Evolutionary conservation across 2,113 vertebrate genomes (phyloP), one percentile per base, ranked within the genome.

Genomic region (Ammodytes dubius): DNA sequence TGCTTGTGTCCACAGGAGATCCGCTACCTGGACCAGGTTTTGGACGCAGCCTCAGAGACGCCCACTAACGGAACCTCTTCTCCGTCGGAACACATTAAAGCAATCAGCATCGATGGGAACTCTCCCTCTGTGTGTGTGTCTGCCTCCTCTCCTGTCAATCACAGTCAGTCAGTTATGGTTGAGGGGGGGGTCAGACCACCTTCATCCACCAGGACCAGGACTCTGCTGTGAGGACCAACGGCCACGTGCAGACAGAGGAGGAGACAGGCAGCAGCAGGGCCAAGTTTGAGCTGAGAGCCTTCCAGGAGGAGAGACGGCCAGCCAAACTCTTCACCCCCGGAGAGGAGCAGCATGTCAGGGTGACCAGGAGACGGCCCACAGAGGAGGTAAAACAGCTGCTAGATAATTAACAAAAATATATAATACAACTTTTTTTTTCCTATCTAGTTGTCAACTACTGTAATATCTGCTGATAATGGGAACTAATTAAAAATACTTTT

Each of bases 281-380:
- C 42, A 97, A 96, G 86, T 99, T 99, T 91, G 97, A 99, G 90
- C 94, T 99, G 42, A 95, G 98, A 79, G 96, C 97, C 6, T 98
- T 97, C 90, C 97, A 99, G 0, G 98, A 99, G 89, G 98, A 99
- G 60, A 97, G 94, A 84, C 97, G 97, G 49, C 98, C 98, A 2
- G 96, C 96, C 2, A 99, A 96, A 53, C 97, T 99, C 54, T 99
- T 99, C 72, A 93, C 97, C 40, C 59, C 96, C 67, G 94, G 94
- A 59, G 83, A 74, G 3, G 96, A 96, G 79, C 96, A 94, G 82
- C 96, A 97, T 9, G 95, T 96, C 77, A 95, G 95, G 10, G 95
- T 99, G 84, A 95, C 95, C 3, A 98, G 97, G 89, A 95, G 96
- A 17, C 95, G 98, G 57, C 96, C 97, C 1, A 95, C 97, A 0